Conservation (phyloP, 2,888 invertebrate genomes). For the Pycnomerus fuliginosus region DNA sequence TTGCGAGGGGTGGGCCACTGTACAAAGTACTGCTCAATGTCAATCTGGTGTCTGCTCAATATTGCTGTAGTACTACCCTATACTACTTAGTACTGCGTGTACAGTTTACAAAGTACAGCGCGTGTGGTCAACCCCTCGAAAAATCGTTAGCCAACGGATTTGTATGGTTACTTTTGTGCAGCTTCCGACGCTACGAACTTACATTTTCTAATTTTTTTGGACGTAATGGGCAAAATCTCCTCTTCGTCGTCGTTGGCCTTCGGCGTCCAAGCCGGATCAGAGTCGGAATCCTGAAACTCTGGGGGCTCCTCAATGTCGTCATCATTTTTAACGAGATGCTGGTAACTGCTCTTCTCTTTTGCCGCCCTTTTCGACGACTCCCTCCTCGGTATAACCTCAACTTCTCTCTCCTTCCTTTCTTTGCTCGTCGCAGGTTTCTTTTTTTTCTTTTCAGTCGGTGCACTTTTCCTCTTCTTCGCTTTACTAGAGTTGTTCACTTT, state of each 20-base stretch:
- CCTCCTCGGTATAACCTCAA: constrained; percentile 57
- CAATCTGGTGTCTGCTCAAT: too few relatives aligned
- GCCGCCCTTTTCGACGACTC: constrained; percentile 66
- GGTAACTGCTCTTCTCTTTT: constrained; percentile 62
- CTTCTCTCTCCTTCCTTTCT: constrained; percentile 53
- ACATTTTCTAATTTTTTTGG: constrained; percentile 23
- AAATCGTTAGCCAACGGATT: too few relatives aligned
- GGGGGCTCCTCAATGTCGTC: constrained; percentile 60
- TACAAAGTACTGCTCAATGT: too few relatives aligned
- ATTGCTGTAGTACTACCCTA: too few relatives aligned
- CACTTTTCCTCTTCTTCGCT: constrained; percentile 13
- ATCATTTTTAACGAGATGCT: constrained; percentile 56
- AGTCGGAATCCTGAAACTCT: constrained; percentile 61
- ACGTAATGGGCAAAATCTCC: constrained; percentile 42
- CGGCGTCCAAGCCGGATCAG: constrained; percentile 77
- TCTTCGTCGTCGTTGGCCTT: constrained; percentile 54
- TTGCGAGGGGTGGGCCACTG: too few relatives aligned
- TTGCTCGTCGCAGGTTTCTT: constrained; percentile 31
- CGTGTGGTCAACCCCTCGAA: too few relatives aligned
- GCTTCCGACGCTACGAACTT: too few relatives aligned
- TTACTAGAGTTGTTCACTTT: constrained; percentile 29
- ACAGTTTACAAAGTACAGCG: too few relatives aligned
- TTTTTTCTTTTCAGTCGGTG: constrained; percentile 26
- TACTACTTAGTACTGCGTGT: too few relatives aligned
- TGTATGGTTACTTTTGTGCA: too few relatives aligned